Evolutionary conservation across 2,888 invertebrate genomes (phyloP).

Genomic region (Eupeodes luniger): DNA sequence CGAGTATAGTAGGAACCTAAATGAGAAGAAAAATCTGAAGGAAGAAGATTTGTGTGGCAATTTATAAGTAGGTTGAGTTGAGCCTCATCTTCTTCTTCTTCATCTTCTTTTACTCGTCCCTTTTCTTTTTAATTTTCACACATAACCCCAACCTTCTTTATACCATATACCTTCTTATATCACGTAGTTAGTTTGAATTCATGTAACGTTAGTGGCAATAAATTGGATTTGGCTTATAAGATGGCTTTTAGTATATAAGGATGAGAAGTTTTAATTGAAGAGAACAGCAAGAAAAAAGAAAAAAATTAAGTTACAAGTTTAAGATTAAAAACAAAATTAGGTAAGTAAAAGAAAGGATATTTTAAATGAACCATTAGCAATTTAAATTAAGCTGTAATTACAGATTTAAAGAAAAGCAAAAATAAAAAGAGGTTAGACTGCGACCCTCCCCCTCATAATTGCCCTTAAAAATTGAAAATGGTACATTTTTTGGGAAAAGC

Average conservation of each 20-base stretch:
- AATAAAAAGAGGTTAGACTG: too few relatives aligned
- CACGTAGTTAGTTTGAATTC: constrained; percentile 49
- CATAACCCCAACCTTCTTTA: neutral
- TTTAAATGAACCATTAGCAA: neutral
- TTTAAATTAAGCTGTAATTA: too few relatives aligned
- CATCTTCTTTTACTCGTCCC: neutral
- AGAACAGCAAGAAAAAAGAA: neutral
- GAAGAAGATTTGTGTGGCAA: constrained; percentile 46
- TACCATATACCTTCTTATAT: neutral
- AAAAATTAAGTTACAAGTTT: neutral
- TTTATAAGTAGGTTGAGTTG: constrained; percentile 8
- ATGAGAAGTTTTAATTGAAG: constrained; percentile 19
- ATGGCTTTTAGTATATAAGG: constrained; percentile 40
- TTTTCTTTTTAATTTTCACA: constrained; percentile 9
- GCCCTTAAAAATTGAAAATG: too few relatives aligned
- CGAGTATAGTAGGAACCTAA: neutral
- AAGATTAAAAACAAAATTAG: too few relatives aligned
- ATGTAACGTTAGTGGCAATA: constrained; percentile 49
- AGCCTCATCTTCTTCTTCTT: neutral
- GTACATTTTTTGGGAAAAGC: too few relatives aligned
- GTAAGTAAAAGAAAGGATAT: neutral
- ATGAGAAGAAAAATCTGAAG: neutral
- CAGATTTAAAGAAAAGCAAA: too few relatives aligned
- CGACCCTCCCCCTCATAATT: too few relatives aligned
- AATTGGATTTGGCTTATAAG: constrained; percentile 61